Conservation (phyloP, 2,888 invertebrate species). For the Ornithoptera priamus region DNA sequence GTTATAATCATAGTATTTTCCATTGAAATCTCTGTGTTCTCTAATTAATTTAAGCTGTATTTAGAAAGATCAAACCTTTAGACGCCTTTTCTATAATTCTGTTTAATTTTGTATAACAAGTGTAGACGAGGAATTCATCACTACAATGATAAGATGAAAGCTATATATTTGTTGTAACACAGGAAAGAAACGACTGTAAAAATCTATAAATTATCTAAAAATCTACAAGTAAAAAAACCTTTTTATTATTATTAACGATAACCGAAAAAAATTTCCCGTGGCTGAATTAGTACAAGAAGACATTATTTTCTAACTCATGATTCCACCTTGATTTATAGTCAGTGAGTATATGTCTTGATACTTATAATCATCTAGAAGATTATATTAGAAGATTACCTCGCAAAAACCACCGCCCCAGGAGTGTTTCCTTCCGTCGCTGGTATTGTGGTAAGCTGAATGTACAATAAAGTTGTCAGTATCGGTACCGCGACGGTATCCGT, state of each 20-base stretch:
- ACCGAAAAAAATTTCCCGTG: neutral
- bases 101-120: too few relatives aligned
- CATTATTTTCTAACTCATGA: neutral
- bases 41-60: too few relatives aligned
- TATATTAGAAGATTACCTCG: constrained; percentile 44
- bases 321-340: too few relatives aligned
- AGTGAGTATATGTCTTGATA: neutral
- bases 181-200: neutral
- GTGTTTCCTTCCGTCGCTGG: constrained; percentile 34
- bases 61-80: too few relatives aligned
- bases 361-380: neutral
- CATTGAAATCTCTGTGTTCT: neutral
- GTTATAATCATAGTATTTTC: neutral
- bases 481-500: constrained; percentile 38
- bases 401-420: constrained; percentile 57
- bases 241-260: neutral
- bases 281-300: too few relatives aligned
- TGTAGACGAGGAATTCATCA: too few relatives aligned
- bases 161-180: neutral
- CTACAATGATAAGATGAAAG: too few relatives aligned
- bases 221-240: neutral
- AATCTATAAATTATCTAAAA: neutral
- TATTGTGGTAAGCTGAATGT: constrained; percentile 54
- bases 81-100: too few relatives aligned
- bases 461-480: constrained; percentile 41